Conservation (phyloP, 2,797 vertebrate species). For the Gambelia wislizenii region DNA sequence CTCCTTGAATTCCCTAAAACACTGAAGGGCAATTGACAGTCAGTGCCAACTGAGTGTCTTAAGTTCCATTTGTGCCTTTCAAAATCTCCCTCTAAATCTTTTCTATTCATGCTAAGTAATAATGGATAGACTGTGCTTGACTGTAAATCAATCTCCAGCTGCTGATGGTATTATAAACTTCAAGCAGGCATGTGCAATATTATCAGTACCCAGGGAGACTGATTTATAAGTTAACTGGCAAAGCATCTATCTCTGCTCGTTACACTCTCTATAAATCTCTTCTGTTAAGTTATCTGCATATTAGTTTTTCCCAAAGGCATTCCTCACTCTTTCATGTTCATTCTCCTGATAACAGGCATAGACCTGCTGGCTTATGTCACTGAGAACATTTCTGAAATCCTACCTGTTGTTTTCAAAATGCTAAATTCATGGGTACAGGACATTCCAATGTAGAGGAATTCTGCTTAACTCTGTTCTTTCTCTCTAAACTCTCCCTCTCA, state of each 20-base stretch:
- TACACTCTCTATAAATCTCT: conserved; percentile 73
- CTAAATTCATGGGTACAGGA: background rate
- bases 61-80: conserved; percentile 32
- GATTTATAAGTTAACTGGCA: conserved; percentile 73
- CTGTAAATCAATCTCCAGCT: conserved; percentile 68
- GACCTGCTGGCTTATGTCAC: conserved; percentile 46
- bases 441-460: background rate
- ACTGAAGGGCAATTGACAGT: conserved; percentile 18
- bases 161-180: conserved; percentile 60
- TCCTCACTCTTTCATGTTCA: conserved; percentile 52
- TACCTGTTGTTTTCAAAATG: conserved; percentile 29
- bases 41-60: background rate
- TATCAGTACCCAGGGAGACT: conserved; percentile 50
- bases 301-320: conserved; percentile 62
- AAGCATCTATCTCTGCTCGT: conserved; percentile 71
- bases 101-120: conserved; percentile 63
- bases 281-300: conserved; percentile 65
- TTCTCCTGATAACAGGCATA: conserved; percentile 38
- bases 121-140: conserved; percentile 68
- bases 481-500: background rate
- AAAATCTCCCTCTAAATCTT: conserved; percentile 62
- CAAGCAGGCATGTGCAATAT: conserved; percentile 57
- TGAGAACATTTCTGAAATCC: background rate
- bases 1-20: background rate
- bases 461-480: background rate